Conservation (phyloP, 2,888 invertebrate species). For the Drosophila affinis region DNA sequence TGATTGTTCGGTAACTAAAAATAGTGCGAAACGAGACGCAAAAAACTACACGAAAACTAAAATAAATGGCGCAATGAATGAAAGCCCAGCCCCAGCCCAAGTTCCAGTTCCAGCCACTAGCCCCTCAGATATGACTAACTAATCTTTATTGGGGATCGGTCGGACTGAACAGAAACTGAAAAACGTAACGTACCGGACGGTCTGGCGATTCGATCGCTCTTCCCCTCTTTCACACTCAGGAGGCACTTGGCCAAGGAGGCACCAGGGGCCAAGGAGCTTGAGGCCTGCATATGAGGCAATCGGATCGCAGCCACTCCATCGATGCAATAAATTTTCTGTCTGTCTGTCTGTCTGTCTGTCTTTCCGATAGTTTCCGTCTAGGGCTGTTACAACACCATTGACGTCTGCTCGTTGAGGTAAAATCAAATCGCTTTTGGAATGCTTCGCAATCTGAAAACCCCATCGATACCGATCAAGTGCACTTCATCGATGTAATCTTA, state of each 20-base stretch:
- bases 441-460: not conserved
- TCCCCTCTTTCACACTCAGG: too few relatives aligned
- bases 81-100: not conserved
- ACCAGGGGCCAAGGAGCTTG: not conserved
- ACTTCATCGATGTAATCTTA: conserved; percentile 3
- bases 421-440: too few relatives aligned
- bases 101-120: not conserved
- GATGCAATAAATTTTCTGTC: not conserved
- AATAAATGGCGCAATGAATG: conserved; percentile 1
- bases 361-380: not conserved
- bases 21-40: not conserved
- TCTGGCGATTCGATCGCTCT: too few relatives aligned
- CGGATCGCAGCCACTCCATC: not conserved
- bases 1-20: not conserved
- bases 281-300: not conserved
- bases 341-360: not conserved
- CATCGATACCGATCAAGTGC: not conserved
- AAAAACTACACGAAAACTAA: not conserved
- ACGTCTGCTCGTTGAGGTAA: not conserved
- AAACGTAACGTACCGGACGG: too few relatives aligned
- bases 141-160: not conserved
- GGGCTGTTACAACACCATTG: not conserved
- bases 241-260: too few relatives aligned
- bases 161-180: not conserved
- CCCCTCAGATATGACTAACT: not conserved